Evolutionary conservation across 2,797 vertebrate species (phyloP).

Genomic region (Microcaecilia unicolor): DNA sequence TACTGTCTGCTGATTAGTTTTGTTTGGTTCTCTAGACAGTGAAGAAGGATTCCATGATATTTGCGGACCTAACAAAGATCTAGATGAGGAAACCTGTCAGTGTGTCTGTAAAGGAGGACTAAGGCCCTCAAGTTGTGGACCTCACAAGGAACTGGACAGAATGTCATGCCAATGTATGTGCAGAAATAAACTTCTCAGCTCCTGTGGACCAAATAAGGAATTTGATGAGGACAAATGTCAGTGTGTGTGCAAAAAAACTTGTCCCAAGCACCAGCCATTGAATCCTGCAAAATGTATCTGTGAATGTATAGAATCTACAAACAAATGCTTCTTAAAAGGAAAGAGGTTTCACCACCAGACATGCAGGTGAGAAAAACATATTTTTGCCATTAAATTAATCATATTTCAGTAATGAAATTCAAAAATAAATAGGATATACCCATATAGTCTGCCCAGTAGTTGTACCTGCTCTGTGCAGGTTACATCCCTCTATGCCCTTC

Average conservation of each 20-base stretch:
- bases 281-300: conserved; percentile 80
- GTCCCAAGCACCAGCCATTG: conserved; percentile 78
- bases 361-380: conserved; percentile 84
- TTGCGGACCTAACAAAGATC: conserved; percentile 79
- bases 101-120: conserved; percentile 70
- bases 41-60: conserved; percentile 57
- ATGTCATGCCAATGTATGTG: conserved; percentile 80
- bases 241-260: conserved; percentile 74
- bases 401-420: no score
- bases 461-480: no score
- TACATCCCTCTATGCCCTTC: no score
- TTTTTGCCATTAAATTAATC: no score
- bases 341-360: conserved; percentile 80
- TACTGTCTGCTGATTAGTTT: background rate
- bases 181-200: conserved; percentile 54
- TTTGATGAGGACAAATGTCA: conserved; percentile 83
- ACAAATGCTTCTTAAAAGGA: conserved; percentile 87
- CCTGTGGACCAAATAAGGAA: conserved; percentile 63
- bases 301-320: conserved; percentile 84
- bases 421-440: no score
- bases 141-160: conserved; percentile 69
- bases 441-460: no score
- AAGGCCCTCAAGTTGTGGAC: conserved; percentile 64
- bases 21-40: conserved; percentile 40
- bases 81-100: conserved; percentile 85